Evolutionary conservation across 2,113 vertebrate genomes (phyloP), one percentile per base, ranked within the genome.

Genomic region (Rhinolophus sinicus): DNA sequence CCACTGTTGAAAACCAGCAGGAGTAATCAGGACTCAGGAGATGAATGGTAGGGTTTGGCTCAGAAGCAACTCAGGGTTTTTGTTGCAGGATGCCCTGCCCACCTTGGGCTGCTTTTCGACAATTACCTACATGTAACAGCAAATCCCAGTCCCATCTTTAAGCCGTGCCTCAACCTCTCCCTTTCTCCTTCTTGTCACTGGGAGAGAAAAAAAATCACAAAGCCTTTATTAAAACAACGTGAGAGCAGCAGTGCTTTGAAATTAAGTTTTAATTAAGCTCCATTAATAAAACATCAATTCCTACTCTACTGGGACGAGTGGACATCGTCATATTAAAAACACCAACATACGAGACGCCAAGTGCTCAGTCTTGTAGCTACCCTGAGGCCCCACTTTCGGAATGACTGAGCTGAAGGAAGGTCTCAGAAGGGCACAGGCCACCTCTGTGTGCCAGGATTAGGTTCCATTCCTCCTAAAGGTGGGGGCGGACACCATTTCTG

Each of bases 211-310:
- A n/a, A 69, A 62, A 47, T 26, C 38, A 60, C 35, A 93, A 92
- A 84, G 58, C 60, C 18, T 69, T 94, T 81, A 81, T 93, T 90
- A 94, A 54, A 97, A 84, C 54, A 92, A 62, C 6, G 18, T 69
- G 26, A 93, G 58, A 91, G 18, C 35, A 73, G 47, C 50, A 88
- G 47, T 78, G 76, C 85, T 96, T 93, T 88, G 81, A 93, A 94
- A 88, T 94, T 93, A 96, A 95, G 96, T 81, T 94, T 95, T 88
- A 90, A 81, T 91, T 92, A 96, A 84, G 56, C 70, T 58, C 4
- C 70, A 94, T 95, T 94, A 93, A 93, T 88, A 94, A 95, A 90
- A 93, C 67, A 95, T 96, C 40, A 64, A 30, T 72, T 88, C 60
- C 47, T 92, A 35, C 52, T 89, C 67, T 11, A 8, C n/a, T 1